Conservation (phyloP, 2,113 vertebrate genomes). For the Spea multiplicata region DNA sequence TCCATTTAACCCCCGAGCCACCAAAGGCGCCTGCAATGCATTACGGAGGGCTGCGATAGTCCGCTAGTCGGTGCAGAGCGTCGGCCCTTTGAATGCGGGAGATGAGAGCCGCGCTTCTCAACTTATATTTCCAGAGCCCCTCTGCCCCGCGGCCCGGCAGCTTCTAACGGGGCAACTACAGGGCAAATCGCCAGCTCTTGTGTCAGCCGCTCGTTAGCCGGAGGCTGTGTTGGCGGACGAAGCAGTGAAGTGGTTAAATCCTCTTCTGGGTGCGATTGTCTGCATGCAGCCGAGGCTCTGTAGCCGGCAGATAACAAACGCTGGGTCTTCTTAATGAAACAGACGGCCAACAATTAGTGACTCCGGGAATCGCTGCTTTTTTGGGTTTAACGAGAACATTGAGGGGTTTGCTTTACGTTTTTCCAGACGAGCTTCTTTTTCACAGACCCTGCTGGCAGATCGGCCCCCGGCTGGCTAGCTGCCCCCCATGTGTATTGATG, state of each 20-base stretch:
- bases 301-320: slow-evolving; percentile 24
- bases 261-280: slow-evolving; percentile 4
- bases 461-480: too few relatives aligned
- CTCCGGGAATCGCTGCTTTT: slow-evolving; percentile 5
- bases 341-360: slow-evolving; percentile 40
- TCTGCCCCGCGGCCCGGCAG: neutral
- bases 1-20: slow-evolving; percentile 7
- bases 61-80: too few relatives aligned
- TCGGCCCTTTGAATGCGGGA: too few relatives aligned
- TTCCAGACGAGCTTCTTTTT: too few relatives aligned
- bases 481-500: too few relatives aligned
- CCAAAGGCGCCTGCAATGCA: neutral
- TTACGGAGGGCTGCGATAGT: too few relatives aligned
- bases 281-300: too few relatives aligned
- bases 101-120: too few relatives aligned
- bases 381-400: neutral
- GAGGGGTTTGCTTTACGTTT: neutral
- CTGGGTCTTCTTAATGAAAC: slow-evolving; percentile 43
- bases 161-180: too few relatives aligned
- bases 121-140: too few relatives aligned
- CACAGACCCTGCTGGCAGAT: too few relatives aligned
- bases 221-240: neutral
- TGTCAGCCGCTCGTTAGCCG: slow-evolving; percentile 3
- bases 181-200: neutral
- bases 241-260: slow-evolving; percentile 28